phyloP scores from a whole-genome alignment of 2,888 invertebrate genomes.

The Dryobota labecula region DNA sequence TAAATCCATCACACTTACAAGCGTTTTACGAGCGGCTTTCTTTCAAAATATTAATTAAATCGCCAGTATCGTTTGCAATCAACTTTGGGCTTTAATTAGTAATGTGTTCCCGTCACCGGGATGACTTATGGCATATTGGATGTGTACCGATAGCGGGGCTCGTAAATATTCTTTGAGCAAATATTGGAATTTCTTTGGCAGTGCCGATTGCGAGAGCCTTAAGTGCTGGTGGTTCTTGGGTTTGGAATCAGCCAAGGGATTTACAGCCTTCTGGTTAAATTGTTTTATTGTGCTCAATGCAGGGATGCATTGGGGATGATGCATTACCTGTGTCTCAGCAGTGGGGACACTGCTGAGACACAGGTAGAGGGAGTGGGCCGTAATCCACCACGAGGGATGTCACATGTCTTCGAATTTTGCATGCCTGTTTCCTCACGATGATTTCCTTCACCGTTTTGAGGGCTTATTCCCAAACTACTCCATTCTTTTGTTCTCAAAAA shows the following conservation, averaged over 20 bases:
- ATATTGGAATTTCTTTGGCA: slow-evolving; percentile 63
- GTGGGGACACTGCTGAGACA: too few species aligned
- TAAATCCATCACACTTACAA: slow-evolving; percentile 76
- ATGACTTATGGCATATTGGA: slow-evolving; percentile 85
- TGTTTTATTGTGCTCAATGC: not conserved
- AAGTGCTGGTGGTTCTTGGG: slow-evolving; percentile 15
- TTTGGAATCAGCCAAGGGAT: not conserved
- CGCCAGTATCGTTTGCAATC: slow-evolving; percentile 75
- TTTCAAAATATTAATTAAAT: slow-evolving; percentile 80
- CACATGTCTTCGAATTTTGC: too few species aligned
- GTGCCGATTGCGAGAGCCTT: slow-evolving; percentile 45
- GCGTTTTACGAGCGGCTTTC: slow-evolving; percentile 71
- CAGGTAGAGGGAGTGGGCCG: too few species aligned
- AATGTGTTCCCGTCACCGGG: slow-evolving; percentile 75
- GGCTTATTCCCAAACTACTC: too few species aligned
- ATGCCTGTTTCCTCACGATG: too few species aligned
- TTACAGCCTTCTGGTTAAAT: not conserved
- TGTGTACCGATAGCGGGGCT: slow-evolving; percentile 59
- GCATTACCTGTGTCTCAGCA: too few species aligned
- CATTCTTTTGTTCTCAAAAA: too few species aligned
- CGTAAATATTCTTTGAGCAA: slow-evolving; percentile 66
- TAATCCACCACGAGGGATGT: too few species aligned
- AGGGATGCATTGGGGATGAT: too few species aligned
- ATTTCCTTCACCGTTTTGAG: too few species aligned
- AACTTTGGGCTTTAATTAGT: slow-evolving; percentile 81